A percentile compares a stretch with the other conserved stretches of the same genome.
Conservation (phyloP, 2,113 vertebrate genomes). For the Bucco capensis region DNA sequence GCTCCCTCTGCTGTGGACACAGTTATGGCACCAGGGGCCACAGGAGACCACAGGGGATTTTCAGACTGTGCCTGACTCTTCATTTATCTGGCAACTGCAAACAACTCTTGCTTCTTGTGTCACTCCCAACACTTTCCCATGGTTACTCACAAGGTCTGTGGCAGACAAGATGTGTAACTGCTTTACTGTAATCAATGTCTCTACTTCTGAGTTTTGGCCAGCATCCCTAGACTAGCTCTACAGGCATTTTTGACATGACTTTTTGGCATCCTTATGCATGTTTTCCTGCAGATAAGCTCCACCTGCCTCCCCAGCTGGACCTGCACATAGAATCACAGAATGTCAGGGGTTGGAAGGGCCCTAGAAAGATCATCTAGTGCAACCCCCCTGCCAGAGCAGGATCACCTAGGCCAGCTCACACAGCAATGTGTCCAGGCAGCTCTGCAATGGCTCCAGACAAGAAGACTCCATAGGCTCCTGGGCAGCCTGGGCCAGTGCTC, state of each 20-base stretch:
- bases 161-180: not conserved
- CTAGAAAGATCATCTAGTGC: no score
- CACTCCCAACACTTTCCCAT: not conserved
- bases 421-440: no score
- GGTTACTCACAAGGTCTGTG: not conserved
- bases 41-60: no score
- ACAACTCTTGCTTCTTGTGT: not conserved
- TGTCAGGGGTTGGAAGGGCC: no score
- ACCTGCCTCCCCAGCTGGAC: not conserved
- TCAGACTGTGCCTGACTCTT: no score
- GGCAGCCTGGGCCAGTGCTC: no score
- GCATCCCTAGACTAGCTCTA: not conserved
- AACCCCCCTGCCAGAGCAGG: no score
- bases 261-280: not conserved
- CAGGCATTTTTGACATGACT: not conserved
- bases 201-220: not conserved
- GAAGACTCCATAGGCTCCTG: no score
- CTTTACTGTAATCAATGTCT: not conserved
- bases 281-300: not conserved
- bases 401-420: no score
- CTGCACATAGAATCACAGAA: no score
- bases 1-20: not conserved
- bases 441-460: no score
- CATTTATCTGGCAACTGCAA: not conserved
- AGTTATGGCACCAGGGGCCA: no score